A percentile compares a stretch with the other conserved stretches of the same genome.
These are phyloP conservation scores for Isotomurus palustris DNA, from an alignment of 2,888 invertebrate species.

Conservation along the genomic window DNA sequence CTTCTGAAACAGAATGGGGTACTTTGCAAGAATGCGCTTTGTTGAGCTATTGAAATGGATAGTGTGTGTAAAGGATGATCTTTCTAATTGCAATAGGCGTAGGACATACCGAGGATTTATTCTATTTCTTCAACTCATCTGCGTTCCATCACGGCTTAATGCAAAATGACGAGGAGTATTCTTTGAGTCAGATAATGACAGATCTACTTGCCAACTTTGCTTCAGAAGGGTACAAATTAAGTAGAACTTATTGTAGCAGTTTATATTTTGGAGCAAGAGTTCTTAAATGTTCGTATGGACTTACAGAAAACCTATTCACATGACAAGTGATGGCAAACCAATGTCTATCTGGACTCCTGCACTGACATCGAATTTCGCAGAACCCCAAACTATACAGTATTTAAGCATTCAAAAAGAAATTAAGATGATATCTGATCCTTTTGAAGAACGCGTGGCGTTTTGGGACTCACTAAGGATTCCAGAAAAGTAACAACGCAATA, in stretches of 20 bases:
- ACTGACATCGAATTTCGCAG: not conserved
- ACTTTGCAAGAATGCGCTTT: not conserved
- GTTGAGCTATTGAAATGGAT: not conserved
- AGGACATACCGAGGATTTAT: constrained; percentile 22
- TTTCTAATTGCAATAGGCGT: not conserved
- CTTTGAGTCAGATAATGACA: constrained; percentile 27
- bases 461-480: constrained; percentile 28
- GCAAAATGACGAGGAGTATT: constrained; percentile 25
- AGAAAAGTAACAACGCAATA: not conserved
- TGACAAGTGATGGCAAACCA: not conserved
- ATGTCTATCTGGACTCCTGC: constrained; percentile 22
- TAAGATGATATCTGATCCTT: constrained; percentile 30
- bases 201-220: constrained; percentile 34
- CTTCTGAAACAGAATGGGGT: constrained; percentile 36
- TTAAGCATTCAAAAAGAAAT: constrained; percentile 18
- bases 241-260: too few relatives aligned
- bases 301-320: not conserved
- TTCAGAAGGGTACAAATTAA: constrained; percentile 15
- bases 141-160: constrained; percentile 33
- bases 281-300: too few relatives aligned
- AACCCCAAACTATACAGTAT: constrained; percentile 11
- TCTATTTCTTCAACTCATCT: constrained; percentile 34
- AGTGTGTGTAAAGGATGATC: not conserved
- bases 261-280: too few relatives aligned
- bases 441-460: constrained; percentile 20